Conservation (phyloP, 2,888 invertebrate genomes). For the Nasonovia ribisnigri region DNA sequence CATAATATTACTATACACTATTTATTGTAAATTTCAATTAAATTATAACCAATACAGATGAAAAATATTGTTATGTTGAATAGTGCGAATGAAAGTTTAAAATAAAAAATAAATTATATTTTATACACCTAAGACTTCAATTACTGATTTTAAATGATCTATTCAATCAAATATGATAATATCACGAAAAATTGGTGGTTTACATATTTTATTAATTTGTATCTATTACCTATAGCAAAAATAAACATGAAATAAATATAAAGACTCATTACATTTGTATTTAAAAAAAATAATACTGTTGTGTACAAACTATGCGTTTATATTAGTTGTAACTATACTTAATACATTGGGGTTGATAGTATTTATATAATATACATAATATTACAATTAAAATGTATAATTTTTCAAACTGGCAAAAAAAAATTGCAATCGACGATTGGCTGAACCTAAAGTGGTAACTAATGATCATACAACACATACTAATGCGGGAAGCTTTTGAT, state of each 20-base stretch:
- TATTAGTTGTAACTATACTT: neutral
- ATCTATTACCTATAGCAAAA: no score
- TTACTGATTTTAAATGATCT: no score
- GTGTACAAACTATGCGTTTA: neutral
- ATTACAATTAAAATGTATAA: neutral
- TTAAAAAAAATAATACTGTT: neutral
- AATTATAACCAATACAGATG: neutral
- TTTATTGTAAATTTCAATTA: neutral
- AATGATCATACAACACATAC: neutral
- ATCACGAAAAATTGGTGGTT: no score
- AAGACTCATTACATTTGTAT: no score
- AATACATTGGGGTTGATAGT: neutral
- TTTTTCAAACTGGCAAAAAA: neutral
- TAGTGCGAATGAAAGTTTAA: neutral
- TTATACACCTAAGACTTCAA: neutral
- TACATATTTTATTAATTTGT: no score
- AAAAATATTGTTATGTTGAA: neutral
- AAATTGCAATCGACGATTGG: neutral
- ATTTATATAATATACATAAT: neutral
- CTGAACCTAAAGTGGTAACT: neutral
- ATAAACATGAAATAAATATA: no score
- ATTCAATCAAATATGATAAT: no score
- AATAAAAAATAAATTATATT: neutral
- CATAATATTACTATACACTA: neutral
- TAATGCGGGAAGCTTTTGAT: neutral